These are phyloP conservation scores for Hyposoter dolosus DNA, from an alignment of 2,888 invertebrate species.

Conservation along the genomic window DNA sequence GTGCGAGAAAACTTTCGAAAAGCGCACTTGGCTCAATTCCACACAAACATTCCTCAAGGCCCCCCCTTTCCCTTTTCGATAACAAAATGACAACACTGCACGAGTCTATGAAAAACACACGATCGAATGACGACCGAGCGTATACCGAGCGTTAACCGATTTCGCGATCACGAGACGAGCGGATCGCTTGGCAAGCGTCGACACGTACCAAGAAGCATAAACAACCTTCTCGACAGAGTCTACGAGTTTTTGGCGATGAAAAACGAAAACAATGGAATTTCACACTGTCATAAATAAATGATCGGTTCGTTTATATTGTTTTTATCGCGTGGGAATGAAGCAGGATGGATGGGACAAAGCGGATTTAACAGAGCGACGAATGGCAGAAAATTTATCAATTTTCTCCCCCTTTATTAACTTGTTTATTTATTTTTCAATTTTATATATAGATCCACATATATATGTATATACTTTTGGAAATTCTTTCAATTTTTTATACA, in stretches of 20 bases:
- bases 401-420: neutral
- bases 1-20: constrained; percentile 9
- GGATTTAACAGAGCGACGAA: constrained; percentile 14
- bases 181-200: neutral
- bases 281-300: neutral
- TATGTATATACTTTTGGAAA: neutral
- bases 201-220: neutral
- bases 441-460: constrained; percentile 15
- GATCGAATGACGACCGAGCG: neutral
- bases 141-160: neutral
- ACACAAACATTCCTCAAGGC: neutral
- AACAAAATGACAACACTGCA: neutral
- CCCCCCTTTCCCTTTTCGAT: neutral
- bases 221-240: neutral
- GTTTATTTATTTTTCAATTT: constrained; percentile 9
- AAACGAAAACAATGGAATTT: neutral
- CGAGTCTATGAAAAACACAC: neutral
- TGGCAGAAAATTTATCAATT: neutral
- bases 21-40: constrained; percentile 4
- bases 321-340: constrained; percentile 8
- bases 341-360: neutral
- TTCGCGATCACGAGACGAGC: neutral
- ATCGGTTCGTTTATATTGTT: neutral
- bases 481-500: constrained; percentile 30
- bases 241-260: neutral